Percentiles rank a stretch among this genome's conserved stretches.
These are phyloP conservation scores for Ganaspis sp. DNA, from an alignment of 1,140 invertebrate genomes.

Conservation along the genomic window DNA sequence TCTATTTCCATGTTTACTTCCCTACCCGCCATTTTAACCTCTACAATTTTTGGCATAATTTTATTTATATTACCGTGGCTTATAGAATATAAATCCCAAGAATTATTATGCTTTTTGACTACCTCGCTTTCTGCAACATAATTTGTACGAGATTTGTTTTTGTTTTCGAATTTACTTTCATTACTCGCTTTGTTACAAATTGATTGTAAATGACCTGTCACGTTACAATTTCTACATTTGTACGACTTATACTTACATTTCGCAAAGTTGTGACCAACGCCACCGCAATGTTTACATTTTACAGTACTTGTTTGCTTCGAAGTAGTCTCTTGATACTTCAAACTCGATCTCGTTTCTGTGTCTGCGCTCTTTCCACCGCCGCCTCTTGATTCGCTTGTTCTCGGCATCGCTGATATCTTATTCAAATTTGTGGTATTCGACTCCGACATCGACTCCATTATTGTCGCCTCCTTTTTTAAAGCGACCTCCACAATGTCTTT, in stretches of 20 bases:
- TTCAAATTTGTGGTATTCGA: too few relatives aligned
- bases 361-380: too few relatives aligned
- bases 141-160: not conserved
- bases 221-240: not conserved
- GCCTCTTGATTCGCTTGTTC: too few relatives aligned
- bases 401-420: too few relatives aligned
- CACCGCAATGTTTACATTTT: not conserved
- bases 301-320: too few relatives aligned
- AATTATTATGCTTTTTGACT: not conserved
- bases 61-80: not conserved
- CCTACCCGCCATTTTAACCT: not conserved
- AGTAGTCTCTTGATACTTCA: too few relatives aligned
- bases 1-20: constrained; percentile 38
- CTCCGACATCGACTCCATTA: too few relatives aligned
- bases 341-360: too few relatives aligned
- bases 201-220: not conserved
- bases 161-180: not conserved
- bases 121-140: not conserved
- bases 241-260: not conserved
- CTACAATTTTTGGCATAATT: not conserved
- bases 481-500: constrained; percentile 36
- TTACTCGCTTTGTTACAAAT: not conserved
- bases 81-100: not conserved
- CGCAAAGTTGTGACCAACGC: not conserved
- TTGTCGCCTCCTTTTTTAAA: constrained; percentile 43